These are phyloP conservation scores for Egretta garzetta DNA, from an alignment of 2,113 vertebrate genomes.

Conservation along the genomic window DNA sequence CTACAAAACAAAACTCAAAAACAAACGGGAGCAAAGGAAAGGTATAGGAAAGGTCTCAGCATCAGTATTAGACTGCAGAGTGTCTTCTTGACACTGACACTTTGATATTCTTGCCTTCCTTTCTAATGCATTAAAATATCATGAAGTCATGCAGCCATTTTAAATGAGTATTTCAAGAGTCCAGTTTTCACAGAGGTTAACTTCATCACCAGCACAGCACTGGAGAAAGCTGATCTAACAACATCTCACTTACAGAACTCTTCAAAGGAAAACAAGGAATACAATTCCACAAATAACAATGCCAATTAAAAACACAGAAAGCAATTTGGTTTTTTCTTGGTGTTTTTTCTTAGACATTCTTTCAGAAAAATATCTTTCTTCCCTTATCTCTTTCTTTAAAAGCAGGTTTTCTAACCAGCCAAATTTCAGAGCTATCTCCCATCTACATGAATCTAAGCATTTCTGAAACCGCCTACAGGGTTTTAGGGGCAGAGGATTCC, in stretches of 20 bases:
- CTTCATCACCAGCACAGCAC: constrained; percentile 48
- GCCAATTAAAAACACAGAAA: constrained; percentile 23
- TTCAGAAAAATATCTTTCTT: not conserved
- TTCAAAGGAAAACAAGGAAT: constrained; percentile 29
- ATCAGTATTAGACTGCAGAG: not conserved
- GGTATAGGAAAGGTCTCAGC: constrained; percentile 13
- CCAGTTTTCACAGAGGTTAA: constrained; percentile 38
- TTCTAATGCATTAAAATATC: constrained; percentile 38
- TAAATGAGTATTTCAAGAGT: constrained; percentile 25
- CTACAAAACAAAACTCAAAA: constrained; percentile 12
- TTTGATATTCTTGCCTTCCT: constrained; percentile 17
- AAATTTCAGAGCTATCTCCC: not conserved
- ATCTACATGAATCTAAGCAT: not conserved
- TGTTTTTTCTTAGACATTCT: not conserved
- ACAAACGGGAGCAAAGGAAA: constrained; percentile 40
- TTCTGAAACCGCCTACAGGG: not conserved
- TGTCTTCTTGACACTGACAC: not conserved
- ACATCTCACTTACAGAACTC: constrained; percentile 14
- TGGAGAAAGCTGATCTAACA: constrained; percentile 33
- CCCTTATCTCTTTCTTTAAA: not conserved
- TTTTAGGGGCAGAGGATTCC: not conserved
- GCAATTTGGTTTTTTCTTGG: not conserved
- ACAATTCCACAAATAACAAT: constrained; percentile 16
- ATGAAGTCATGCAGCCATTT: constrained; percentile 53
- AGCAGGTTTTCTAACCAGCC: constrained; percentile 1